Percentiles rank a stretch among this genome's conserved stretches.
These are phyloP conservation scores for Pseudomyrmex gracilis DNA, from an alignment of 1,140 invertebrate genomes.

Conservation along the genomic window DNA sequence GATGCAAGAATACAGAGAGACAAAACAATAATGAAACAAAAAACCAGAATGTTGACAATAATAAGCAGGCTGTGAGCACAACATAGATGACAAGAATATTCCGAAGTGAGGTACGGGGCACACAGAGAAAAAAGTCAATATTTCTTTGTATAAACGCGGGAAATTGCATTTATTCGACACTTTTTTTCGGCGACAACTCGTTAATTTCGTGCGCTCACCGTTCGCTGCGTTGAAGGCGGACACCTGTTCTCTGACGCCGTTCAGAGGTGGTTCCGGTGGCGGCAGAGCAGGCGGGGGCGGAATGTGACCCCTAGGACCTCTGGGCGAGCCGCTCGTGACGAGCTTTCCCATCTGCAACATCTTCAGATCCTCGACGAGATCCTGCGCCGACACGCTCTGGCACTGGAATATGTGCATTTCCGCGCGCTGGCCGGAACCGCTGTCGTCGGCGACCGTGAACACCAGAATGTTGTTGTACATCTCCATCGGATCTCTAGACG, in stretches of 20 bases:
- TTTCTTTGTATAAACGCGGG: too few relatives aligned
- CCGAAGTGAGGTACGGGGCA: too few relatives aligned
- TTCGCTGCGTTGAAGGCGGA: conserved; percentile 86
- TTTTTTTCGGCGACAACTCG: background rate
- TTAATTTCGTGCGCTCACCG: conserved; percentile 72
- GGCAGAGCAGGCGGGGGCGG: conserved; percentile 88
- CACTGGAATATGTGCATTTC: conserved; percentile 99
- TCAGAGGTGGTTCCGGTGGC: conserved; percentile 87
- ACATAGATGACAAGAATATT: too few relatives aligned
- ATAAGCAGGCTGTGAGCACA: too few relatives aligned
- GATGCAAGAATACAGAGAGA: too few relatives aligned
- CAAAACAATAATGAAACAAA: too few relatives aligned
- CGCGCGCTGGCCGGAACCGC: conserved; percentile 88
- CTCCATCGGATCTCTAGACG: conserved; percentile 97
- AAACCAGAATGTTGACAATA: too few relatives aligned
- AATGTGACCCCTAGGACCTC: conserved; percentile 85
- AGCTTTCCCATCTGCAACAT: conserved; percentile 91
- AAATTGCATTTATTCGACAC: background rate
- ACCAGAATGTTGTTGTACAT: conserved; percentile 99
- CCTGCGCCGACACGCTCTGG: conserved; percentile 93
- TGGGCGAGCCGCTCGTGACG: conserved; percentile 86
- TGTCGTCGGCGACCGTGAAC: conserved; percentile 94
- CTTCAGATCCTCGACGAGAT: conserved; percentile 95
- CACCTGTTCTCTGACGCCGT: conserved; percentile 88
- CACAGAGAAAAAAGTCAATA: too few relatives aligned